Evolutionary conservation across 2,888 invertebrate species (phyloP).

Genomic region (Melanotus villosus): DNA sequence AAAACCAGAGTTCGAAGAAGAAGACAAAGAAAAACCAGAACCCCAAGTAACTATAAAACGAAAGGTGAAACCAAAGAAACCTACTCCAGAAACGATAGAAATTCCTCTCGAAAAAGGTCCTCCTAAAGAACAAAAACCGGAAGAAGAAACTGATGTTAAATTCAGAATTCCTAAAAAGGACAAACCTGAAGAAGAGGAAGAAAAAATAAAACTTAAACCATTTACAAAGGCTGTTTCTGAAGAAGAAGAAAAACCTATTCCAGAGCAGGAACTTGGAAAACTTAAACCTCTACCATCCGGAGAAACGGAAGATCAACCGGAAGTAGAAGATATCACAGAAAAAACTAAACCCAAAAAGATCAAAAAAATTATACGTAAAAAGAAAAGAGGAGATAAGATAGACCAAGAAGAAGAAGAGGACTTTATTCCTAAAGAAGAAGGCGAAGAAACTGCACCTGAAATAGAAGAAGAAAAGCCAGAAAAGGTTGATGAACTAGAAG

Average conservation of each 20-base stretch:
- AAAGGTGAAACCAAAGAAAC: constrained; percentile 59
- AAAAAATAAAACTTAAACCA: constrained; percentile 64
- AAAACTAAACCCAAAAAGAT: constrained; percentile 53
- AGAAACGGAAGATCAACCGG: constrained; percentile 57
- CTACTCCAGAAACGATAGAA: constrained; percentile 60
- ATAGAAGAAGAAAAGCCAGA: constrained; percentile 59
- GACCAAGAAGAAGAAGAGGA: constrained; percentile 29
- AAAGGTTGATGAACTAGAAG: constrained; percentile 48
- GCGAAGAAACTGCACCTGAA: constrained; percentile 54
- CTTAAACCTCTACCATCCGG: constrained; percentile 60
- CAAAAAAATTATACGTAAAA: constrained; percentile 33
- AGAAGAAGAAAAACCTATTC: constrained; percentile 56
- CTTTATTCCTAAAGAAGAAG: constrained; percentile 51
- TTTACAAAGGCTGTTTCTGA: constrained; percentile 66
- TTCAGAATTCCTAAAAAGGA: constrained; percentile 59
- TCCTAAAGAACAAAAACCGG: constrained; percentile 63
- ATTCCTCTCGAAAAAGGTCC: constrained; percentile 61
- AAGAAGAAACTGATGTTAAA: constrained; percentile 67
- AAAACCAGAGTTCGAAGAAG: constrained; percentile 61
- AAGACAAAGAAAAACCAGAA: constrained; percentile 54
- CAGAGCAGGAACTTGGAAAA: constrained; percentile 54
- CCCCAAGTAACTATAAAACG: constrained; percentile 51
- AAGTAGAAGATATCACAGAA: constrained; percentile 32
- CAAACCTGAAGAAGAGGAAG: constrained; percentile 61
- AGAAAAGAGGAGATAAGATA: constrained; percentile 34